These are phyloP conservation scores for Limulus polyphemus DNA, from an alignment of 2,888 invertebrate genomes.

Conservation along the genomic window DNA sequence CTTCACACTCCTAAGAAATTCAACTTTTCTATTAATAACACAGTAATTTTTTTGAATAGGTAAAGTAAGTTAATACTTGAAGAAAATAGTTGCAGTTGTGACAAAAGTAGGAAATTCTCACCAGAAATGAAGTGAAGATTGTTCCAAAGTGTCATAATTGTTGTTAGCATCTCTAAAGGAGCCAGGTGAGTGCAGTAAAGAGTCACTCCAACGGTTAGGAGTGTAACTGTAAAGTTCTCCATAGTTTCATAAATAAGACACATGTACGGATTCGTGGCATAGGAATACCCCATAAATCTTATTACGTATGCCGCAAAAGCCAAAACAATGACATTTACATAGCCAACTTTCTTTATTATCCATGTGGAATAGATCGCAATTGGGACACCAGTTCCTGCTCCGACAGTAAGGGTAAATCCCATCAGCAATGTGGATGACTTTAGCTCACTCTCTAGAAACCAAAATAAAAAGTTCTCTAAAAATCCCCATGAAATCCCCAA, in stretches of 20 bases:
- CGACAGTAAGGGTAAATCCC: slow-evolving; percentile 67
- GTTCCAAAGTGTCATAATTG: slow-evolving; percentile 16
- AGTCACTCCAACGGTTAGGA: slow-evolving; percentile 13
- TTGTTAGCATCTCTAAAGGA: slow-evolving; percentile 10
- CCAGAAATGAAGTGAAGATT: slow-evolving; percentile 15
- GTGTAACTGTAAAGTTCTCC: slow-evolving; percentile 15
- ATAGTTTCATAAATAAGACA: slow-evolving; percentile 15
- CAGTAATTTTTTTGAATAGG: too few species aligned
- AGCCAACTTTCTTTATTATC: slow-evolving; percentile 56
- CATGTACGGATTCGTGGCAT: slow-evolving; percentile 7
- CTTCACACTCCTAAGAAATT: too few species aligned
- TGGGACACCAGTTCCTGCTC: slow-evolving; percentile 60
- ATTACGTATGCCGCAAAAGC: slow-evolving; percentile 64
- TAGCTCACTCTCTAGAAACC: slow-evolving; percentile 57
- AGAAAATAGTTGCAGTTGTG: too few species aligned
- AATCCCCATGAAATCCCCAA: slow-evolving; percentile 42
- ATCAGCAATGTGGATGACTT: slow-evolving; percentile 60
- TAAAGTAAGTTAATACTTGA: too few species aligned
- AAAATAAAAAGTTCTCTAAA: slow-evolving; percentile 51
- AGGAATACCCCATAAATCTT: slow-evolving; percentile 46
- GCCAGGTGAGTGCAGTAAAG: slow-evolving; percentile 12
- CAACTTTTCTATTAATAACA: too few species aligned
- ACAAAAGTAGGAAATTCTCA: not conserved
- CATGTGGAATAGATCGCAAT: slow-evolving; percentile 62
- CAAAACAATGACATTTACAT: slow-evolving; percentile 61